phyloP scores from a whole-genome alignment of 2,888 invertebrate genomes.

The Phalera bucephala region DNA sequence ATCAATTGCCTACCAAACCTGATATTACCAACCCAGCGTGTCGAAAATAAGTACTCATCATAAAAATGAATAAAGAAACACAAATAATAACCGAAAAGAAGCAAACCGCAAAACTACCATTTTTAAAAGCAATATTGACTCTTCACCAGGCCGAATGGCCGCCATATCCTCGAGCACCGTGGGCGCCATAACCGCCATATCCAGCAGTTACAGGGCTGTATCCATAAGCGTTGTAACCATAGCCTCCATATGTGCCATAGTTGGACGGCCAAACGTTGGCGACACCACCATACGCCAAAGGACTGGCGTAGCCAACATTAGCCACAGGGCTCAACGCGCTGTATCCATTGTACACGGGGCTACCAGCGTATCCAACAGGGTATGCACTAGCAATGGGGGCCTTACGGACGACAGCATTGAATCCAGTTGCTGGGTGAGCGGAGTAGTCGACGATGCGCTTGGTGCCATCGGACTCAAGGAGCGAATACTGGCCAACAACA shows the following conservation, averaged over 20 bases:
- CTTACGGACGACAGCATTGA: constrained; percentile 76
- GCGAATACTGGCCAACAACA: constrained; percentile 75
- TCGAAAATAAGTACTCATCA: too few species aligned
- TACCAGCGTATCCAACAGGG: constrained; percentile 4
- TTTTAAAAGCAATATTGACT: too few species aligned
- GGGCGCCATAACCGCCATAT: constrained; percentile 2
- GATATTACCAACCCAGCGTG: too few species aligned
- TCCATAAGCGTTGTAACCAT: neutral
- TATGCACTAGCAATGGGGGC: constrained; percentile 34
- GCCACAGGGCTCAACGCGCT: neutral
- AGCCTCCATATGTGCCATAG: neutral
- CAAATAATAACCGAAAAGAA: too few species aligned
- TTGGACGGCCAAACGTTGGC: neutral
- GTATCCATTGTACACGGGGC: constrained; percentile 3
- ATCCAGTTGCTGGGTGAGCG: constrained; percentile 69
- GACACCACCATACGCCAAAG: neutral
- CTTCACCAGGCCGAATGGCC: too few species aligned
- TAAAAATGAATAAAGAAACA: too few species aligned
- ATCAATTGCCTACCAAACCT: too few species aligned
- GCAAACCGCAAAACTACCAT: too few species aligned
- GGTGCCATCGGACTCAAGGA: constrained; percentile 74
- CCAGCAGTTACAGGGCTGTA: neutral
- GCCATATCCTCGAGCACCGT: neutral
- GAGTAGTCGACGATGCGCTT: constrained; percentile 76
- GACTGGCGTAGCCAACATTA: neutral